Evolutionary conservation across 2,888 invertebrate species (phyloP), one percentile per base, ranked within the genome.

Genomic region (Erpobdella octoculata): DNA sequence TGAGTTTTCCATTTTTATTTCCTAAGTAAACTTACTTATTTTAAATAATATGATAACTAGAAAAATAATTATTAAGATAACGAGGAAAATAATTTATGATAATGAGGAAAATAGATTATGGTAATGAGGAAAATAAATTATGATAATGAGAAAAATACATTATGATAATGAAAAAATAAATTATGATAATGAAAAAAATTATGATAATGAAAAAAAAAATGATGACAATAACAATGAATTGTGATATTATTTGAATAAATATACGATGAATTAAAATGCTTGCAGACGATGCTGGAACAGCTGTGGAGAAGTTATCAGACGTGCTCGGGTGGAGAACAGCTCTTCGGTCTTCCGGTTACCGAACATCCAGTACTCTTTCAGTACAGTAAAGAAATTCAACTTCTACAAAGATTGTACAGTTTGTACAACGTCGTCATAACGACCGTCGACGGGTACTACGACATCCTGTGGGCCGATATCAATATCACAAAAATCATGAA

Each of bases 341-440:
- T 83, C 66, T 83, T 83, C 78, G 83, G 83, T 59, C 75, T 83
- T 33, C 73, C 78, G 1, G 78, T 79, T 9, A 81, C 80, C 12
- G 83, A 82, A 4, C 81, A 81, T 70, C 81, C 81, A 4, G 70
- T 73, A 2, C 76, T 83, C 21, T 73, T 73, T 18, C 74, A 78
- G 62, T 79, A 79, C 53, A 79, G 78, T 75, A 82, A 81, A 72
- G 82, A 83, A 72, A 75, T 82, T 28, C 79, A 76, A 58, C 77
- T 82, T 25, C 76, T 83, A 53, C 81, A 82, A 78, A 83, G 82
- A 70, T 78, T 83, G 66, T 83, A 82, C 74, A 78, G 79, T 36
- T 76, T 83, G 21, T 83, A 82, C 77, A 81, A 79, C 72, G 75
- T 77, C 36, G 82, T 82, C 21, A 81, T 80, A 77, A 77, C 76